A percentile compares a stretch with the other conserved stretches of the same genome.
These are phyloP conservation scores for Sinocyclocheilus grahami DNA, from an alignment of 2,113 vertebrate genomes.

Conservation along the genomic window DNA sequence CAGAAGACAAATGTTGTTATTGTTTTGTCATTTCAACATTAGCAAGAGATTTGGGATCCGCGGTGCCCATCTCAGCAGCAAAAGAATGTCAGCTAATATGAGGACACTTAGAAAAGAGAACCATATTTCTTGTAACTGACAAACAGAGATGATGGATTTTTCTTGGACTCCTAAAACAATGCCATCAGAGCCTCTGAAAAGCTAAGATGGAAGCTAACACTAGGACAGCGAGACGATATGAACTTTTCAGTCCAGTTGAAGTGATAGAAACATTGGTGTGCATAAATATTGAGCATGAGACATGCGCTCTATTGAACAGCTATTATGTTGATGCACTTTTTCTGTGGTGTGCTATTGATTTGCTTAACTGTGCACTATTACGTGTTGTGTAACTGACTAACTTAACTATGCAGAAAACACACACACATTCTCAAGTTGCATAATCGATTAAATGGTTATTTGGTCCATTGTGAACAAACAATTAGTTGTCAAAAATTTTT, in stretches of 20 bases:
- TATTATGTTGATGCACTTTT: slow-evolving; percentile 24
- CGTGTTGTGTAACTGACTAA: slow-evolving; percentile 14
- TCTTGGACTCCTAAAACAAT: slow-evolving; percentile 18
- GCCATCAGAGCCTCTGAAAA: background rate
- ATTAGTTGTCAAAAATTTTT: too few relatives aligned
- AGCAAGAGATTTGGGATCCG: slow-evolving; percentile 81
- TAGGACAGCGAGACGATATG: background rate
- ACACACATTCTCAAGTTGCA: background rate
- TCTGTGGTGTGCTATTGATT: slow-evolving; percentile 11
- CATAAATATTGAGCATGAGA: slow-evolving; percentile 36
- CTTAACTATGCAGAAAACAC: slow-evolving; percentile 40
- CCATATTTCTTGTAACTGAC: slow-evolving; percentile 73
- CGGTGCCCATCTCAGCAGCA: slow-evolving; percentile 79
- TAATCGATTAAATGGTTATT: too few relatives aligned
- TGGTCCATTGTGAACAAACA: too few relatives aligned
- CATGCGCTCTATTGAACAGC: slow-evolving; percentile 15
- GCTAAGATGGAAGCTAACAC: background rate
- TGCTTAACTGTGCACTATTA: slow-evolving; percentile 40
- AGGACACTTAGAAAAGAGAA: slow-evolving; percentile 69
- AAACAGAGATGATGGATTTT: slow-evolving; percentile 72
- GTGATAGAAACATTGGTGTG: background rate
- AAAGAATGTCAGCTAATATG: slow-evolving; percentile 74
- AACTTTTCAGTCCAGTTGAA: background rate
- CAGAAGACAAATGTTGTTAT: slow-evolving; percentile 98
- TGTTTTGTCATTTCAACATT: slow-evolving; percentile 91